Evolutionary conservation across 1,140 invertebrate genomes (phyloP).

Genomic region (Caerostris darwini): DNA sequence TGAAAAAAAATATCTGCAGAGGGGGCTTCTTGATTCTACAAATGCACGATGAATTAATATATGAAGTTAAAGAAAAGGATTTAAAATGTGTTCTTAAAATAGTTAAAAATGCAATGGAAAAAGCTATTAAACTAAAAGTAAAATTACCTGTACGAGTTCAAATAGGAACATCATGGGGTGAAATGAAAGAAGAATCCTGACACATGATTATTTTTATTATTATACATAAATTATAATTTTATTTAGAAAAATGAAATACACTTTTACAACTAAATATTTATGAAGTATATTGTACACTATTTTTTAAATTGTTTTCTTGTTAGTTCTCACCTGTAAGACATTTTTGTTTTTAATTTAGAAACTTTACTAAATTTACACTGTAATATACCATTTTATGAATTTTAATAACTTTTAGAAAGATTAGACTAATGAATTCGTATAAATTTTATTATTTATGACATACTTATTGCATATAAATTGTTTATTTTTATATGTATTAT

Average conservation of each 20-base stretch:
- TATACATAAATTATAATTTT: not conserved
- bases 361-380: not conserved
- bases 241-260: not conserved
- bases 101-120: constrained; percentile 91
- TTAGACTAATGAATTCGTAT: too few species aligned
- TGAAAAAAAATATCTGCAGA: not conserved
- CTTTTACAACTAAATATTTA: not conserved
- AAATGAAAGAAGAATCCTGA: constrained; percentile 59
- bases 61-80: constrained; percentile 88
- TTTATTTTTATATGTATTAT: too few species aligned
- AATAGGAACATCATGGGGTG: constrained; percentile 90
- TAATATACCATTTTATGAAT: not conserved
- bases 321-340: not conserved
- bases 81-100: constrained; percentile 86
- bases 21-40: constrained; percentile 90
- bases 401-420: too few species aligned
- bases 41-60: constrained; percentile 97
- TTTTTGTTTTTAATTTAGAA: not conserved
- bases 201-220: not conserved
- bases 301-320: not conserved
- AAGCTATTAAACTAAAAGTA: constrained; percentile 87
- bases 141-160: constrained; percentile 93
- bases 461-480: too few species aligned
- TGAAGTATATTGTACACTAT: not conserved
- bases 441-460: too few species aligned